phyloP scores from a whole-genome alignment of 2,888 invertebrate genomes.

The Emmelina monodactyla region DNA sequence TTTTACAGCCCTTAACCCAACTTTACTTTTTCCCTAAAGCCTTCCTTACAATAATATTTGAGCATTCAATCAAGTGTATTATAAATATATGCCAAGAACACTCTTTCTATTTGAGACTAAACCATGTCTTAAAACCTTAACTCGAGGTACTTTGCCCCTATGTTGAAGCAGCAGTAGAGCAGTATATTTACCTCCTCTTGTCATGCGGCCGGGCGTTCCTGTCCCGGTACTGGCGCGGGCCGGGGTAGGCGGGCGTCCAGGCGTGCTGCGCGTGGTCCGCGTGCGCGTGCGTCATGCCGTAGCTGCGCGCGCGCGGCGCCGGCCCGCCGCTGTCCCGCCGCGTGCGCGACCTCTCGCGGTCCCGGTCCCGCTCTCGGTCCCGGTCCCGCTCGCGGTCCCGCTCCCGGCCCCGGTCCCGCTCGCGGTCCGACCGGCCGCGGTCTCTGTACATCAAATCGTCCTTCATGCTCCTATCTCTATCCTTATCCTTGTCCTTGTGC shows the following conservation, averaged over 20 bases:
- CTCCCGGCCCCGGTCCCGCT: slow-evolving; percentile 66
- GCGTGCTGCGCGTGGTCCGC: slow-evolving; percentile 22
- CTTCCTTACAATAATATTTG: too few species aligned
- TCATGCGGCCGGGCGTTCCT: slow-evolving; percentile 64
- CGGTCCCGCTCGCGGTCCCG: slow-evolving; percentile 52
- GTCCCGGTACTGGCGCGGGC: slow-evolving; percentile 51
- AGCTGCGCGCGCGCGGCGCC: slow-evolving; percentile 27
- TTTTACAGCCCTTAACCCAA: too few species aligned
- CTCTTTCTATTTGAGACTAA: too few species aligned
- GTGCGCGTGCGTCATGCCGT: slow-evolving; percentile 31
- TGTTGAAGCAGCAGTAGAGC: too few species aligned
- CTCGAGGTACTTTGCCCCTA: too few species aligned
- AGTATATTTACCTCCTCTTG: slow-evolving; percentile 65
- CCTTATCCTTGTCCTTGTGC: slow-evolving; percentile 58
- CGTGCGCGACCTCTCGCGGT: slow-evolving; percentile 56
- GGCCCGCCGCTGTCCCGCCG: slow-evolving; percentile 44
- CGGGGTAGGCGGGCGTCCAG: slow-evolving; percentile 53
- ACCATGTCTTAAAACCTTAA: too few species aligned
- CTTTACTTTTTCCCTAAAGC: too few species aligned
- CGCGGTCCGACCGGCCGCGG: slow-evolving; percentile 50
- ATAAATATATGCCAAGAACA: neutral
- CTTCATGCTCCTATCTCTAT: slow-evolving; percentile 54
- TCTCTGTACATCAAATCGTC: slow-evolving; percentile 64
- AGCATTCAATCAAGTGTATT: too few species aligned
- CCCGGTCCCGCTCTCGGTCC: slow-evolving; percentile 67